Evolutionary conservation across 2,797 vertebrate species (phyloP), one percentile per base, ranked within the genome.

Genomic region (Scleropages formosus): DNA sequence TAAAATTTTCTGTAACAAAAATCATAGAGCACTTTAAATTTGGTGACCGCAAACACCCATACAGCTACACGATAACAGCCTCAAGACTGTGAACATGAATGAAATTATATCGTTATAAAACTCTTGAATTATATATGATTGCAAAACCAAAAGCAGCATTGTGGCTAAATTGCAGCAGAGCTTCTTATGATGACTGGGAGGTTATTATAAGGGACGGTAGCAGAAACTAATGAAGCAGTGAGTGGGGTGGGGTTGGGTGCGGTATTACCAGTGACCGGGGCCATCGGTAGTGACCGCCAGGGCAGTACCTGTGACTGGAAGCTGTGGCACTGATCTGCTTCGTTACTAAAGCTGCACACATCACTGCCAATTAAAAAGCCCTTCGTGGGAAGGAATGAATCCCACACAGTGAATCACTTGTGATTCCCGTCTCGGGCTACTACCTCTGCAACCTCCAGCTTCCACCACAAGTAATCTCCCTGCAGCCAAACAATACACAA

Each of bases 401-500:
- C 85, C 86, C 83, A 85, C 85, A 88, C 86, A 89, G 86, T 85
- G 88, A 89, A 87, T 88, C 84, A 85, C 85, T 88, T 87, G 83
- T 86, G 84, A 85, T 88, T 84, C 86, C 78, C 53, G 66, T 88
- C 87, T 88, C 87, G 84, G 83, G 82, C 87, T 87, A 86, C 89
- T 84, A 87, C 86, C n/a, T 87, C 85, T 84, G 84, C 82, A 81
- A 84, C 81, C 85, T 83, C 82, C 53, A 73, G 74, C 87, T 89
- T 84, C 88, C 87, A 87, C 87, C 84, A 87, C 81, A 71, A 4
- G 84, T 87, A 86, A 70, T 87, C 85, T 88, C 84, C 82, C 60
- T 26, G 75, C 83, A 86, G 82, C 84, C 88, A 82, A 90, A 90
- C 87, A 91, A 89, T 90, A 88, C 88, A 82, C 85, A 92, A 90